Evolutionary conservation across 2,797 vertebrate genomes (phyloP).

Genomic region (Anguilla megastoma): DNA sequence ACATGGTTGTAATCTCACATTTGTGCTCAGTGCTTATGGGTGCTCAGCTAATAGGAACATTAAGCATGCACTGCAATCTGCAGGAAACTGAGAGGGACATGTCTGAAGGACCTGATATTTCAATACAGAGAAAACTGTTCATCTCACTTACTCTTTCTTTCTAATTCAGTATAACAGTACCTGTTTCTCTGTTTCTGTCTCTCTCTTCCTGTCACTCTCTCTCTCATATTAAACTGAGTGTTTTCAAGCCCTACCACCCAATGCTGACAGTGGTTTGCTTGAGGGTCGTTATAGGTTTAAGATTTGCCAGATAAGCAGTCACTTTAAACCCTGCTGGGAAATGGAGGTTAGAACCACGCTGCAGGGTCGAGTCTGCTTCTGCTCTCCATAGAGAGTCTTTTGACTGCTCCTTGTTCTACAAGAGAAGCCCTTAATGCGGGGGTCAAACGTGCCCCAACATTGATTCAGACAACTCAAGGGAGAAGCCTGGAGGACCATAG

Average conservation of each 20-base stretch:
- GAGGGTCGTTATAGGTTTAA: constrained; percentile 19
- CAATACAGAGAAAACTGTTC: background rate
- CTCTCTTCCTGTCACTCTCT: background rate
- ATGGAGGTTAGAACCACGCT: background rate
- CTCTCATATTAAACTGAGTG: background rate
- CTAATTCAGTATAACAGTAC: background rate
- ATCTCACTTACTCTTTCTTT: background rate
- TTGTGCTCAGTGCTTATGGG: background rate
- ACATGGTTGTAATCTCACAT: background rate
- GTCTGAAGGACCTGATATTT: background rate
- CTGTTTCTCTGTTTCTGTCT: background rate
- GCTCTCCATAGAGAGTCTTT: background rate
- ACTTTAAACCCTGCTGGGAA: constrained; percentile 20
- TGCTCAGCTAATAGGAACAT: background rate
- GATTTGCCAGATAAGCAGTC: constrained; percentile 16
- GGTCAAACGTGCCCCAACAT: background rate
- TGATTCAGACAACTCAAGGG: background rate
- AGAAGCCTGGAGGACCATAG: too few species aligned
- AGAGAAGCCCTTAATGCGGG: background rate
- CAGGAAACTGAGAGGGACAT: background rate
- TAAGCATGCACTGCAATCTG: background rate
- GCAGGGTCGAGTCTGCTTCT: background rate
- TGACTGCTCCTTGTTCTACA: background rate
- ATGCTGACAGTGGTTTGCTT: background rate
- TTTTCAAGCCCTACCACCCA: constrained; percentile 14